Evolutionary conservation across 2,113 vertebrate genomes (phyloP).

Genomic region (Pygoscelis antarcticus): DNA sequence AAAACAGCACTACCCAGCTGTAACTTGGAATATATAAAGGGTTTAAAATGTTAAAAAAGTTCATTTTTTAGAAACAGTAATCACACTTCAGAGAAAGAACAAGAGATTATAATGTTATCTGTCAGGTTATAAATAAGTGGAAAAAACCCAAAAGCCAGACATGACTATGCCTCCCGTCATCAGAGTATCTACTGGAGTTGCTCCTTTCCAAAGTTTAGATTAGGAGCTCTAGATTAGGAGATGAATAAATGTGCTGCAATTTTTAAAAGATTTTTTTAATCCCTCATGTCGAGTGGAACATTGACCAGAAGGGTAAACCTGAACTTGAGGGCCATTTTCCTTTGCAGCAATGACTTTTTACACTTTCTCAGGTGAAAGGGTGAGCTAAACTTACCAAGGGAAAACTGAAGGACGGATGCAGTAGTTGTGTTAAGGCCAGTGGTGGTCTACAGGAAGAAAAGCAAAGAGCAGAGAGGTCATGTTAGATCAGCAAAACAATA

Average conservation of each 20-base stretch:
- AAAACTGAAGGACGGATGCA: slow-evolving; percentile 95
- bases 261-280: background rate
- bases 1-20: background rate
- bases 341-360: background rate
- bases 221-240: background rate
- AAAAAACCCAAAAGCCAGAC: background rate
- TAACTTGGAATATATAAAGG: background rate
- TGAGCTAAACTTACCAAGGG: slow-evolving; percentile 86
- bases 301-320: background rate
- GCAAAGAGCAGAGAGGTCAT: background rate
- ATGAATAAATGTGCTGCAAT: background rate
- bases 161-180: background rate
- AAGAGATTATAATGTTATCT: background rate
- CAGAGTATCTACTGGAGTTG: background rate
- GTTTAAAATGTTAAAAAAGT: background rate
- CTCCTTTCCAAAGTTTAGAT: background rate
- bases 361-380: background rate
- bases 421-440: slow-evolving; percentile 92
- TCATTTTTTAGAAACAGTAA: background rate
- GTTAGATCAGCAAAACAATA: slow-evolving; percentile 6
- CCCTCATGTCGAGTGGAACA: background rate
- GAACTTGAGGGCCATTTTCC: background rate
- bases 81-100: background rate
- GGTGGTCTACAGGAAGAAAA: slow-evolving; percentile 80
- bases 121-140: background rate